Evolutionary conservation across 2,888 invertebrate species (phyloP).

Genomic region (Piscicola geometra): DNA sequence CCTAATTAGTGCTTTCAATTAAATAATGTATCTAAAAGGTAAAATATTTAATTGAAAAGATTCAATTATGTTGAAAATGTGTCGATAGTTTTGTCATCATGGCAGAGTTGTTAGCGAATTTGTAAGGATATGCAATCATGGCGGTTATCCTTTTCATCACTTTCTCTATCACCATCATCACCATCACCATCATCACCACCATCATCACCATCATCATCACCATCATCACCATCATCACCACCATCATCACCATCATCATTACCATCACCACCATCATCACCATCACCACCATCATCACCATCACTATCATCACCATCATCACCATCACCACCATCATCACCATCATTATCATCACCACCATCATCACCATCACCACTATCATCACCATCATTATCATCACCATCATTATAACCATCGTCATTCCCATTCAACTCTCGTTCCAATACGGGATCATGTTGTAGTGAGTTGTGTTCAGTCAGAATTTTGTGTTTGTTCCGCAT

Average conservation of each 20-base stretch:
- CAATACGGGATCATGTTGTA: too few species aligned
- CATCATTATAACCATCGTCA: constrained; percentile 30
- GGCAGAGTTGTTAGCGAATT: not conserved
- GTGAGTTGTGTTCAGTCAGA: too few species aligned
- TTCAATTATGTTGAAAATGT: too few species aligned
- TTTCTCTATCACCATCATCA: not conserved
- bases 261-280: not conserved
- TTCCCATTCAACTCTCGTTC: too few species aligned
- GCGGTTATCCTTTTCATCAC: not conserved
- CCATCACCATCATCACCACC: not conserved
- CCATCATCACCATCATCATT: not conserved
- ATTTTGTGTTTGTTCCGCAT: too few species aligned
- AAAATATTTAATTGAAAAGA: too few species aligned
- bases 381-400: constrained; percentile 17
- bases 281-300: not conserved
- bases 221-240: constrained; percentile 1
- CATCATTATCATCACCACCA: constrained; percentile 21
- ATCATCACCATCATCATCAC: not conserved
- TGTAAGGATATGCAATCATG: not conserved
- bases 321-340: constrained; percentile 16
- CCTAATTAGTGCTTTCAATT: too few species aligned
- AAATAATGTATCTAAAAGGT: too few species aligned
- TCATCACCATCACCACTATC: constrained; percentile 10
- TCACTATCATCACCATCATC: not conserved
- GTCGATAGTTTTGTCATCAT: not conserved